Base-by-base conservation (phyloP, 2,797 vertebrate species). In the Aselliscus stoliczkanus region DNA sequence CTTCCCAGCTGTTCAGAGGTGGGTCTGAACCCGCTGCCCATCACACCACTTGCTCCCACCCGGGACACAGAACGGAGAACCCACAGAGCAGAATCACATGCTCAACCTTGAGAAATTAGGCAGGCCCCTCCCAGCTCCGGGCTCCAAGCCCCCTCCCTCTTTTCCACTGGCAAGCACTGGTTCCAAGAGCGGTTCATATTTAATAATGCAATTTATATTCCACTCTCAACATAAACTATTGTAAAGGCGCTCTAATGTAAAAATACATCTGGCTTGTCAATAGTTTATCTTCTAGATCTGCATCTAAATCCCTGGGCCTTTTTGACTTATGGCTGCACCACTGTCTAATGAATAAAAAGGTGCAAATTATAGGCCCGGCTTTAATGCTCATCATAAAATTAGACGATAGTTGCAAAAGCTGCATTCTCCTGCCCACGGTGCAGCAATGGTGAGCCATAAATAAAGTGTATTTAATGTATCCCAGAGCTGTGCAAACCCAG, bases 321-420 rank as follows among this genome's bases (percentile, higher is more conserved):
- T 98, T 97, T 99, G 99, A 99, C 99, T 99, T 99, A 99, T 98
- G 98, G 99, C 98, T 98, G 98, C 99, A 98, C 99, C 98, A 98
- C 99, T 98, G 99, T 99, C 99, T 98, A 98, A 98, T 98, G 98
- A 99, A 99, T 99, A 99, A 99, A 98, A 98, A 98, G 99, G 98
- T 98, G 98, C 98, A 98, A 98, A 98, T 99, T 99, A 98, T 98
- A 98, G 98, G 98, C 94, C 98, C 97, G 97, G 98, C 99, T 99
- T 99, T 99, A 99, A 99, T 99, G 99, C 98, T 98, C 98, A 99
- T 99, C 99, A 98, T 99, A 99, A 99, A 99, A 99, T 99, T 99
- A 99, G 99, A 99, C 99, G 99, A 99, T 99, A 99, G 99, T 99
- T 99, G 99, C 99, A 99, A 97, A 98, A 99, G 98, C 98, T 97